Evolutionary conservation across 2,888 invertebrate genomes (phyloP), one percentile per base, ranked within the genome.

Genomic region (Lutraria lutraria): DNA sequence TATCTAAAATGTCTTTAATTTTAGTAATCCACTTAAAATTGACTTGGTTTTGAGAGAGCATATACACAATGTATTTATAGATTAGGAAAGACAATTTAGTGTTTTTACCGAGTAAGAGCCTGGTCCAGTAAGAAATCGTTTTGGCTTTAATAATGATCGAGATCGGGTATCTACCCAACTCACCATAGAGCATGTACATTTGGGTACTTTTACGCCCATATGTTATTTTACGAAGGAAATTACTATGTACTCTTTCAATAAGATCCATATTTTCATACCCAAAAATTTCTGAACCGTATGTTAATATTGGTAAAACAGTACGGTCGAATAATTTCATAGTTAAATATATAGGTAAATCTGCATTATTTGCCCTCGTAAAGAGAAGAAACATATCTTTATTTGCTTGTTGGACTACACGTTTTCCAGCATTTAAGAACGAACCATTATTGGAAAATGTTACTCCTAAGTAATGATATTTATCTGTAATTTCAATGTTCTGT

Each of bases 391-490:
- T 15, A 12, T 72, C 87, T 68, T 89, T 89, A n/a, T 16, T 80
- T n/a, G 87, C 87, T 83, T 89, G 89, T 85, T 89, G 54, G n/a
- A 63, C 54, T 34, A 89, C 25, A 81, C 87, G 87, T 82, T 87
- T 90, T 31, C 85, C 52, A 16, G 90, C 85, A 56, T 60, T 87
- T 81, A 87, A 56, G 85, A 90, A 89, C 4, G 72, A 81, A 19
- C 87, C 87, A 31, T 80, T 87, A 34, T 81, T 89, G 29, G 85
- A 80, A 21, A 89, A 87, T 54, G 60, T 81, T 10, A 90, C 43
- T 52, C 88, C 88, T 34, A 88, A 31, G 31, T 89, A 89, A 21
- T 87, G 68, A 72, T 87, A 89, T 15, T 68, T 81, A 53, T 89
- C 81, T n/a, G 63, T 60, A 43, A 89, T 82, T 60, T 87, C 88